Conservation (phyloP, 2,888 invertebrate species). For the Orthosia cruda region DNA sequence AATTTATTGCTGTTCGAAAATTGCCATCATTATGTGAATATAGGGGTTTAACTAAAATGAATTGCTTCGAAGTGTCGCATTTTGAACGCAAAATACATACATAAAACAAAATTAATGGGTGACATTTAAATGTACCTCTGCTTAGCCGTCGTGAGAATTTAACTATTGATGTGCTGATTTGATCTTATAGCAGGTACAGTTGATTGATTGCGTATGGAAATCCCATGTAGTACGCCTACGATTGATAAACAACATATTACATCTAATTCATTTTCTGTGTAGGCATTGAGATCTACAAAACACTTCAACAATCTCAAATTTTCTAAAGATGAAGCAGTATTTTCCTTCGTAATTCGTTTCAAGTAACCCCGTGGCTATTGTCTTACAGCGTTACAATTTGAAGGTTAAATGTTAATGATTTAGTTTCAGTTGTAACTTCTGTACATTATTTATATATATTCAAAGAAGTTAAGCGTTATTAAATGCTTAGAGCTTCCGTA, state of each 20-base stretch:
- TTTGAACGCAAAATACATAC: conserved; percentile 57
- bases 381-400: conserved; percentile 9
- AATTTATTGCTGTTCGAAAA: conserved; percentile 60
- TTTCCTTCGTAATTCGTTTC: conserved; percentile 14
- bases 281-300: neutral
- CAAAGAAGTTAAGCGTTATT: conserved; percentile 21
- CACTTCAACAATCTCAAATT: neutral
- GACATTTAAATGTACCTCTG: conserved; percentile 46
- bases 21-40: conserved; percentile 52
- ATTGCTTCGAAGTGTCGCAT: conserved; percentile 48
- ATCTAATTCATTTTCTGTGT: neutral
- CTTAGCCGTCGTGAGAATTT: conserved; percentile 23
- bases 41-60: conserved; percentile 56
- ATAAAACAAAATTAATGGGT: conserved; percentile 59
- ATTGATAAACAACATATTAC: neutral
- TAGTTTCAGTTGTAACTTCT: conserved; percentile 12
- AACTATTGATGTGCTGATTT: conserved; percentile 27
- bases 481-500: conserved; percentile 14
- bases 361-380: conserved; percentile 30
- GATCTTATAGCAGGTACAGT: conserved; percentile 10
- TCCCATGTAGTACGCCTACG: neutral
- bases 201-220: conserved; percentile 22
- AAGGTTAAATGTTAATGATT: conserved; percentile 25
- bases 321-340: neutral
- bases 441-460: conserved; percentile 33